These are phyloP conservation scores for Antennarius maculatus DNA, from an alignment of 2,797 vertebrate species.

Conservation along the genomic window DNA sequence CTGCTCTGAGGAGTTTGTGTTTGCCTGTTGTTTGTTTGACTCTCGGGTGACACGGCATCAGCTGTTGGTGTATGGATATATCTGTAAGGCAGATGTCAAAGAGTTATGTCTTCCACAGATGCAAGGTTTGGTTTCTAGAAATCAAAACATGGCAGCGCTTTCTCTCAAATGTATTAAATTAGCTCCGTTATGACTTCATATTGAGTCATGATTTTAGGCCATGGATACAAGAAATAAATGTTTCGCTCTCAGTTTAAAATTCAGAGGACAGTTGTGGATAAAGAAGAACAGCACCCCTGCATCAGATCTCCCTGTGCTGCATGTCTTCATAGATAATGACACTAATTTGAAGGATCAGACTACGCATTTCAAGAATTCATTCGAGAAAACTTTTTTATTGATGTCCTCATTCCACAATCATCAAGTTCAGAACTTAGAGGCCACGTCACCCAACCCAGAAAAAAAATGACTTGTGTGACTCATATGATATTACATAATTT, in stretches of 20 bases:
- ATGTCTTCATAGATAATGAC: conserved; percentile 33
- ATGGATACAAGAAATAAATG: conserved; percentile 34
- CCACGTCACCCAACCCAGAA: too few species aligned
- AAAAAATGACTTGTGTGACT: conserved; percentile 24
- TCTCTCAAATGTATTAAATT: conserved; percentile 64
- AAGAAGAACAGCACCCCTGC: conserved; percentile 39
- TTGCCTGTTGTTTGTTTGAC: conserved; percentile 62
- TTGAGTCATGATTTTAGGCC: conserved; percentile 57
- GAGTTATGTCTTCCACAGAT: conserved; percentile 66
- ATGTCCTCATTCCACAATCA: conserved; percentile 25
- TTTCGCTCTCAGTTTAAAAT: conserved; percentile 23
- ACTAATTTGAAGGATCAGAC: conserved; percentile 7
- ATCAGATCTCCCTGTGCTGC: conserved; percentile 15
- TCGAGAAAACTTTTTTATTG: conserved; percentile 5
- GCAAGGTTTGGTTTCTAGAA: conserved; percentile 50
- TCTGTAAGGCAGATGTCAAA: conserved; percentile 73
- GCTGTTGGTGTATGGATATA: conserved; percentile 47
- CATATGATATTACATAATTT: conserved; percentile 30
- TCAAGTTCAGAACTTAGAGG: conserved; percentile 18
- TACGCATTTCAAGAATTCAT: conserved; percentile 2
- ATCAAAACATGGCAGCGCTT: conserved; percentile 63
- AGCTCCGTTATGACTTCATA: conserved; percentile 69
- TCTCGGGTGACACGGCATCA: conserved; percentile 41
- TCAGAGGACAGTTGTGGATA: conserved; percentile 32
- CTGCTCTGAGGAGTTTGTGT: conserved; percentile 50